phyloP scores from a whole-genome alignment of 2,113 vertebrate genomes.

The Mandrillus leucophaeus region DNA sequence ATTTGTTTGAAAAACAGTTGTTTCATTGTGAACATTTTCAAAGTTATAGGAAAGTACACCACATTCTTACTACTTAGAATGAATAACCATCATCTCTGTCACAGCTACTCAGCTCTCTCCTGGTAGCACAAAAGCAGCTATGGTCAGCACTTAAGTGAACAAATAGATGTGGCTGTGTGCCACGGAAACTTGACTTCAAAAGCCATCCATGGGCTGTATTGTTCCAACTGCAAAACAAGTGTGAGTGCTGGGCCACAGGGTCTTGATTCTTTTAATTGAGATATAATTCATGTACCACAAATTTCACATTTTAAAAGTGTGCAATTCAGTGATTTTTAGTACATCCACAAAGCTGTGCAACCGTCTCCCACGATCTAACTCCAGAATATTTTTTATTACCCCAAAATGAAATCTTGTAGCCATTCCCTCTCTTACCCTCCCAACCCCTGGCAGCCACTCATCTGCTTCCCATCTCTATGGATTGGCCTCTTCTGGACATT shows the following conservation, averaged over 20 bases:
- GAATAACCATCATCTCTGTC: background rate
- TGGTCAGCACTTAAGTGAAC: background rate
- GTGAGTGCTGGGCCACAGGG: background rate
- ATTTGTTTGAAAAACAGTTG: background rate
- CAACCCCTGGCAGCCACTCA: no score
- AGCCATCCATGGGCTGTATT: background rate
- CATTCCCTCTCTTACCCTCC: background rate
- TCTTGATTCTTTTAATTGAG: background rate
- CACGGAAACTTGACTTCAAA: background rate
- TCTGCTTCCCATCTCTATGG: background rate
- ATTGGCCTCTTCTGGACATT: background rate
- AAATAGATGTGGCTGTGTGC: background rate
- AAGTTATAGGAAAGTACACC: background rate
- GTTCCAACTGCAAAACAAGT: background rate
- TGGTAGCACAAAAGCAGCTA: background rate
- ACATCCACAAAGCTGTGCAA: background rate
- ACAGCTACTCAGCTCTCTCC: background rate
- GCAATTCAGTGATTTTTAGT: background rate
- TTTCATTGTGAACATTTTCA: background rate
- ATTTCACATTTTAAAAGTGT: background rate
- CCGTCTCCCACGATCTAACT: background rate
- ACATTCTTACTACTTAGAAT: background rate
- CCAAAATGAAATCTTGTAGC: background rate
- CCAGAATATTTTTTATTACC: background rate
- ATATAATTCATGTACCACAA: background rate